Percentiles rank a stretch among this genome's conserved stretches.
These are phyloP conservation scores for Plagodis pulveraria DNA, from an alignment of 2,888 invertebrate genomes.

Conservation along the genomic window DNA sequence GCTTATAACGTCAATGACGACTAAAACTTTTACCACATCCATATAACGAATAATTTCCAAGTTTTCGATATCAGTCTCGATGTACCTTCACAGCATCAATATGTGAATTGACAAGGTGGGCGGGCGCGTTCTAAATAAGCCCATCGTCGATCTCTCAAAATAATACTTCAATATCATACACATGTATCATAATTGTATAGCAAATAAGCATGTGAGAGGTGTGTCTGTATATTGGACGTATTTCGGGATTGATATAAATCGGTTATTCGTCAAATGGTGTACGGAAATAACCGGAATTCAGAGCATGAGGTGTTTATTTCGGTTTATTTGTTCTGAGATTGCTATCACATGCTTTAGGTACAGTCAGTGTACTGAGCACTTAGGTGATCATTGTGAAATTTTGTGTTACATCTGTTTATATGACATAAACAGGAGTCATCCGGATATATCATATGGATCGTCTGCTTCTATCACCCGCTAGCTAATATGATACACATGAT, in stretches of 20 bases:
- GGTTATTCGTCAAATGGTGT: constrained; percentile 33
- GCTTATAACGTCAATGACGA: too few relatives aligned
- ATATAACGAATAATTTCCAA: neutral
- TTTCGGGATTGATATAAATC: constrained; percentile 37
- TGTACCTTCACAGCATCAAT: neutral
- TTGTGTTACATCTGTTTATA: too few relatives aligned
- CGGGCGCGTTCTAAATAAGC: neutral
- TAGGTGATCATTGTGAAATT: too few relatives aligned
- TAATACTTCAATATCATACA: neutral
- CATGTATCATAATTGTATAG: neutral
- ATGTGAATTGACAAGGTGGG: neutral
- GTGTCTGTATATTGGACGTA: constrained; percentile 32
- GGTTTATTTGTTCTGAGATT: constrained; percentile 3
- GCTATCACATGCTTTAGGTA: constrained; percentile 1
- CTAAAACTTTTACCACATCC: too few relatives aligned
- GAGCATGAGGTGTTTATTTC: constrained; percentile 10
- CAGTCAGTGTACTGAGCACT: neutral
- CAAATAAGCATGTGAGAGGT: constrained; percentile 32
- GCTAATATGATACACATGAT: too few relatives aligned
- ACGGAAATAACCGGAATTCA: constrained; percentile 31
- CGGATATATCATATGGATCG: too few relatives aligned
- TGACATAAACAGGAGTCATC: too few relatives aligned
- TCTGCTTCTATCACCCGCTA: too few relatives aligned
- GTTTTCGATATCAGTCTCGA: neutral
- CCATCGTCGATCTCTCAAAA: constrained; percentile 4